Percentiles rank a stretch among this genome's conserved stretches.
phyloP scores from a whole-genome alignment of 2,888 invertebrate genomes.

The Heteromurus nitidus region DNA sequence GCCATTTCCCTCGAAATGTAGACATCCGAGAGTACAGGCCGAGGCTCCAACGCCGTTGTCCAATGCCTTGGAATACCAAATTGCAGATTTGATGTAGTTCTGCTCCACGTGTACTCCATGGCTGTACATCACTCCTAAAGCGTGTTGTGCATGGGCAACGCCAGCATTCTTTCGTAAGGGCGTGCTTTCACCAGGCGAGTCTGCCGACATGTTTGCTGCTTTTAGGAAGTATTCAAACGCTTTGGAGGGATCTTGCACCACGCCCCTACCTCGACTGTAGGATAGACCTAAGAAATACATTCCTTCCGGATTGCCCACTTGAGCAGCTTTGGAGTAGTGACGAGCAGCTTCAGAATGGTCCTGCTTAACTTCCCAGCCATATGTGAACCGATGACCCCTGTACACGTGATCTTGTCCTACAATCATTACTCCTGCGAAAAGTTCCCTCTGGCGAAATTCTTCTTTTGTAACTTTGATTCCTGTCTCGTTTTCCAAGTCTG shows the following conservation, averaged over 20 bases:
- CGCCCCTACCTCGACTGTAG: slow-evolving; percentile 49
- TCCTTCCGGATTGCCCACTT: slow-evolving; percentile 62
- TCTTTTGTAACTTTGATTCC: not conserved
- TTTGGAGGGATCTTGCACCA: slow-evolving; percentile 10
- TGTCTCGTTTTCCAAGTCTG: not conserved
- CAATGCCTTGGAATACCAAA: slow-evolving; percentile 83
- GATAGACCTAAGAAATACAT: slow-evolving; percentile 54
- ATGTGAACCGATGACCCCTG: slow-evolving; percentile 7
- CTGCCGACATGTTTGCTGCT: slow-evolving; percentile 17
- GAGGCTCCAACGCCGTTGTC: slow-evolving; percentile 9
- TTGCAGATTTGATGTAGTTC: not conserved
- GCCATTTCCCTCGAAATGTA: slow-evolving; percentile 24
- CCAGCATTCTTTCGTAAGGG: slow-evolving; percentile 27
- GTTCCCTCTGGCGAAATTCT: not conserved
- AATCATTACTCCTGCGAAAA: too few relatives aligned
- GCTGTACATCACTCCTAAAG: slow-evolving; percentile 33
- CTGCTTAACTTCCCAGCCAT: slow-evolving; percentile 6
- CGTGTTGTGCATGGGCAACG: slow-evolving; percentile 39
- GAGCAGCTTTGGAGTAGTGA: slow-evolving; percentile 51
- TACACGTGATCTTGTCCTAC: slow-evolving; percentile 26
- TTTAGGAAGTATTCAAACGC: not conserved
- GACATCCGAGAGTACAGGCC: slow-evolving; percentile 24
- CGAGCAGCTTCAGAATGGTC: slow-evolving; percentile 45
- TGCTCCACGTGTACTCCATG: slow-evolving; percentile 21
- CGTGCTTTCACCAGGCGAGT: not conserved